These are phyloP conservation scores for Copsychus sechellarum DNA, from an alignment of 2,113 vertebrate genomes.

Conservation along the genomic window DNA sequence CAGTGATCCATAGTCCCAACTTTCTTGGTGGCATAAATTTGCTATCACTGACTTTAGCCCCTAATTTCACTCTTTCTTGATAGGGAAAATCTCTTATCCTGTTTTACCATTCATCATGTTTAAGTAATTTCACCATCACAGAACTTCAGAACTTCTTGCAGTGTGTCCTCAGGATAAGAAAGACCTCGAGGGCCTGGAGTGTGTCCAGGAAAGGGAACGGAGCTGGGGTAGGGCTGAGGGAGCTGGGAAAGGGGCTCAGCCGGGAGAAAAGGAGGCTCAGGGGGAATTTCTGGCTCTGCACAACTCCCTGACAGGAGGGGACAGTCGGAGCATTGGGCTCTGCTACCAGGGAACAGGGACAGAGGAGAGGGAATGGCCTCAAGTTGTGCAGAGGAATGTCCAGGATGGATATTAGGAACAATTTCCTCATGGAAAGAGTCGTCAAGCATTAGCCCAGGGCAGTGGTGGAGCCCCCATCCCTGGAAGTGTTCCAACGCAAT, in stretches of 20 bases:
- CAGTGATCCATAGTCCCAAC: neutral
- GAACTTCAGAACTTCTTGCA: neutral
- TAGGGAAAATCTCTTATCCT: neutral
- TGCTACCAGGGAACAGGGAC: neutral
- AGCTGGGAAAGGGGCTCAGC: neutral
- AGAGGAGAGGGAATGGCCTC: neutral
- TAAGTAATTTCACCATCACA: neutral
- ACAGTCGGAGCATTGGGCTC: accelerated
- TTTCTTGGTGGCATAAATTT: neutral
- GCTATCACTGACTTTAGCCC: neutral
- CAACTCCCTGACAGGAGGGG: neutral
- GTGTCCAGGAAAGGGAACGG: accelerated
- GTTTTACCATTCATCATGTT: neutral
- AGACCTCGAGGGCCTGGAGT: neutral
- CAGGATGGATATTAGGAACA: neutral
- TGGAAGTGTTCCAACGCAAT: neutral
- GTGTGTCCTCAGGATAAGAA: neutral
- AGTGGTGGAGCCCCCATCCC: neutral
- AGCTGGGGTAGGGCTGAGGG: neutral
- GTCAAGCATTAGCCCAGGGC: neutral
- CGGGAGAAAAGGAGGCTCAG: neutral
- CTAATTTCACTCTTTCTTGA: neutral
- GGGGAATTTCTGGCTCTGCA: neutral
- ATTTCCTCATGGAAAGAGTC: neutral
- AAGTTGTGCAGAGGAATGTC: neutral